phyloP scores from a whole-genome alignment of 1,140 invertebrate genomes.

The Limonius californicus region DNA sequence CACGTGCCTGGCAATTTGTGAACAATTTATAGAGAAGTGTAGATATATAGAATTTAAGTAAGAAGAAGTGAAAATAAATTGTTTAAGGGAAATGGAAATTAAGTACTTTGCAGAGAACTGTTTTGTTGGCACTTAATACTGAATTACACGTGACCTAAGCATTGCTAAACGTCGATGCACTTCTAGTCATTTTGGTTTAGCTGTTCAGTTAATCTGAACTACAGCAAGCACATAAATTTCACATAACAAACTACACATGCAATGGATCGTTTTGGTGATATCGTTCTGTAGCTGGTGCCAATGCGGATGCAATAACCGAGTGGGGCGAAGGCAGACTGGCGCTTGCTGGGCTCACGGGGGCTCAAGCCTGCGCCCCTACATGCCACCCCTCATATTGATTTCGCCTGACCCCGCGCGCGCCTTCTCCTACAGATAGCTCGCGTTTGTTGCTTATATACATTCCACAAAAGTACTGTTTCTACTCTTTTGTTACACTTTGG shows the following conservation, averaged over 20 bases:
- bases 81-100: neutral
- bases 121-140: conserved; percentile 1
- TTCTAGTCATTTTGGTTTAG: neutral
- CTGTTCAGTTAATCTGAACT: neutral
- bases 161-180: conserved; percentile 2
- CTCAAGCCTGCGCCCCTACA: conserved; percentile 43
- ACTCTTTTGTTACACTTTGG: neutral
- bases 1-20: no score
- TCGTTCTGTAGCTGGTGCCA: conserved; percentile 8
- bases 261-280: conserved; percentile 6
- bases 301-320: conserved; percentile 36
- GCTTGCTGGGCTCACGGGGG: conserved; percentile 39
- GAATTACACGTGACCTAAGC: conserved; percentile 5
- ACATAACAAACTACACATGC: conserved; percentile 8
- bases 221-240: neutral
- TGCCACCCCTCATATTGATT: conserved; percentile 44
- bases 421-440: neutral
- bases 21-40: no score
- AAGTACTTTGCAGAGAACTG: neutral
- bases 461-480: neutral
- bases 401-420: conserved; percentile 22
- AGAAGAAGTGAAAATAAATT: no score
- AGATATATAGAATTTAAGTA: no score
- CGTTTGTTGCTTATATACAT: conserved; percentile 6
- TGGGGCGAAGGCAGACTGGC: conserved; percentile 38